phyloP scores from a whole-genome alignment of 2,797 vertebrate genomes.

The Schizopygopsis malacanthus region DNA sequence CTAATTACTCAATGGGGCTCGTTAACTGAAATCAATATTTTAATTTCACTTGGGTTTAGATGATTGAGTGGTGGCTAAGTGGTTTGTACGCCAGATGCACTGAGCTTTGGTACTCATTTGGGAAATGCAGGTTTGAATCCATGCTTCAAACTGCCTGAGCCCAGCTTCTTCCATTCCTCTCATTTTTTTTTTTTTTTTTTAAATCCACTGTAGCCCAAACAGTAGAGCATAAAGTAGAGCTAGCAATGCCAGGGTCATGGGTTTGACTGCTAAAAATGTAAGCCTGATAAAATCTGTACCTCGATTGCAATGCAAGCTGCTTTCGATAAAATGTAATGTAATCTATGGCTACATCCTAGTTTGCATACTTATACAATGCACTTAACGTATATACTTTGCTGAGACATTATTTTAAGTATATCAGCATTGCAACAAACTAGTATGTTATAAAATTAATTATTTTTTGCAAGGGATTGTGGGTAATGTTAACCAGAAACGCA shows the following conservation, averaged over 20 bases:
- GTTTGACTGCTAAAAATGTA: background rate
- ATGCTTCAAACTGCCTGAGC: background rate
- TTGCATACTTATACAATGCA: no score
- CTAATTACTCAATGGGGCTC: background rate
- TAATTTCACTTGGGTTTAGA: background rate
- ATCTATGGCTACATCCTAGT: no score
- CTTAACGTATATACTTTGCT: no score
- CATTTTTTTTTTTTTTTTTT: background rate
- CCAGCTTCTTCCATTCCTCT: background rate
- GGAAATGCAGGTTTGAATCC: background rate
- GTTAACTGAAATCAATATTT: constrained; percentile 30
- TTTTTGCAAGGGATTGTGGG: no score
- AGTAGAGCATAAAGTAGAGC: no score
- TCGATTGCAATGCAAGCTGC: no score
- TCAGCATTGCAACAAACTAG: no score
- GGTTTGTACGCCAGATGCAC: background rate
- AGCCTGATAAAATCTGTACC: background rate
- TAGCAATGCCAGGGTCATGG: no score
- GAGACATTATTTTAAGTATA: no score
- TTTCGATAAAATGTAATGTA: no score
- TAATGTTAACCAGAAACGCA: no score
- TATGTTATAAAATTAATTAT: background rate
- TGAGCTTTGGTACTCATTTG: constrained; percentile 9
- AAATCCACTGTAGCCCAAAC: background rate
- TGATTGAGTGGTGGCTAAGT: background rate